A percentile compares a stretch with the other conserved stretches of the same genome.
Conservation (phyloP, 2,888 invertebrate genomes). For the Drosophila incognita region DNA sequence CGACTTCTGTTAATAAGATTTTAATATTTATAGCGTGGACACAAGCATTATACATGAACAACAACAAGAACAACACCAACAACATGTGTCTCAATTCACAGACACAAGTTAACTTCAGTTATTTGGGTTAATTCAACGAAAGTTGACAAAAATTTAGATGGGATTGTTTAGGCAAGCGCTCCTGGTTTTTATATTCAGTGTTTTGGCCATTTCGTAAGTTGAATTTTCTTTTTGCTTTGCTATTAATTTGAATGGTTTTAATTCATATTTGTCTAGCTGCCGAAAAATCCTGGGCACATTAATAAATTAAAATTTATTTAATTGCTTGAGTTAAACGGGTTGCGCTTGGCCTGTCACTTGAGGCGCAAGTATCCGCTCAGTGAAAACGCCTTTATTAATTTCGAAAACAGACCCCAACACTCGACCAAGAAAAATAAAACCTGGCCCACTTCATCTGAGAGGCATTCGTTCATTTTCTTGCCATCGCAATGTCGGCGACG, state of each 20-base stretch:
- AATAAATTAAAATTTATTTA: constrained; percentile 68
- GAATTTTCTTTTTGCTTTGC: constrained; percentile 14
- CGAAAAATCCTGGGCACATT: constrained; percentile 33
- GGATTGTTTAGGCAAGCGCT: background rate
- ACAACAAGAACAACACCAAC: background rate
- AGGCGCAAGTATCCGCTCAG: constrained; percentile 42
- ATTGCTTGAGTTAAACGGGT: constrained; percentile 55
- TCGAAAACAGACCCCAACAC: constrained; percentile 52
- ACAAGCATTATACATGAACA: constrained; percentile 11
- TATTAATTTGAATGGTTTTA: constrained; percentile 22
- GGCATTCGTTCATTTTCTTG: constrained; percentile 56
- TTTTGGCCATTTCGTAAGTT: constrained; percentile 19
- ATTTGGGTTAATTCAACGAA: constrained; percentile 3
- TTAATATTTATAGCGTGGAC: constrained; percentile 68
- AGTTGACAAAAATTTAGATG: constrained; percentile 12
- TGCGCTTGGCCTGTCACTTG: constrained; percentile 40
- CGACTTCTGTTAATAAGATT: constrained; percentile 62
- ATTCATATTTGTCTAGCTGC: constrained; percentile 43
- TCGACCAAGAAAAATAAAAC: constrained; percentile 31
- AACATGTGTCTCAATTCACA: constrained; percentile 15
- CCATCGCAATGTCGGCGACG: constrained; percentile 25
- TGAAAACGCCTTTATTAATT: constrained; percentile 67
- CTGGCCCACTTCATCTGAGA: constrained; percentile 44
- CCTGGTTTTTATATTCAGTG: background rate
- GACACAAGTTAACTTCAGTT: background rate